phyloP scores from a whole-genome alignment of 2,113 vertebrate genomes.

The Cochlearius cochlearius region DNA sequence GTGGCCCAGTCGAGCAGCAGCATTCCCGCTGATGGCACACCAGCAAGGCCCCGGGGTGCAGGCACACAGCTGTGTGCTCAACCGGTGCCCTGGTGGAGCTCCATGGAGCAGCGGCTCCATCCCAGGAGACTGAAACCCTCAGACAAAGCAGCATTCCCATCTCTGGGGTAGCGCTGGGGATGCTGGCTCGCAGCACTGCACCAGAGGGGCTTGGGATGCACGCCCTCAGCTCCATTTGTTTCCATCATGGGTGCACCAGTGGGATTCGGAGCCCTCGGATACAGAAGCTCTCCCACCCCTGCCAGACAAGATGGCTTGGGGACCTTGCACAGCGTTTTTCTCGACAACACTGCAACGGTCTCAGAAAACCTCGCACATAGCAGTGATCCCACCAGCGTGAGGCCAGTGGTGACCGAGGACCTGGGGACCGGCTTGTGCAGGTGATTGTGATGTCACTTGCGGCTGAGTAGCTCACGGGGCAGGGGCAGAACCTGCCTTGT shows the following conservation, averaged over 20 bases:
- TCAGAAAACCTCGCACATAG: neutral
- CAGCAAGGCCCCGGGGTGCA: too few relatives aligned
- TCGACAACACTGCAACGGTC: neutral
- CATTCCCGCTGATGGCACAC: neutral
- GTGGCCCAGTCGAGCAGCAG: neutral
- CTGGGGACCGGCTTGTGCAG: neutral
- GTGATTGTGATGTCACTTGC: neutral
- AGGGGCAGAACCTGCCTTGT: too few relatives aligned
- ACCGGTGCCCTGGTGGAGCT: neutral
- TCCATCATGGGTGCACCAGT: neutral
- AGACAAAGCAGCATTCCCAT: neutral
- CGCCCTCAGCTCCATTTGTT: rapidly evolving
- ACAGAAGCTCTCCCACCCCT: neutral
- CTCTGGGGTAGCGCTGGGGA: neutral
- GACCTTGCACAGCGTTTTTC: neutral
- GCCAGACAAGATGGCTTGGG: neutral
- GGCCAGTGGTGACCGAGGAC: neutral
- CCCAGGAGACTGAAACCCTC: neutral
- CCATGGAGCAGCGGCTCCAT: neutral
- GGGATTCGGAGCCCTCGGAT: rapidly evolving
- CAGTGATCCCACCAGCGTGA: neutral
- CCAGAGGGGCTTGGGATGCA: too few relatives aligned
- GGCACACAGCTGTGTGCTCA: neutral
- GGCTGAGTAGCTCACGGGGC: neutral
- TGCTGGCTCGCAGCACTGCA: neutral